These are phyloP conservation scores for Mystacornis crossleyi DNA, from an alignment of 2,113 vertebrate genomes.

Conservation along the genomic window DNA sequence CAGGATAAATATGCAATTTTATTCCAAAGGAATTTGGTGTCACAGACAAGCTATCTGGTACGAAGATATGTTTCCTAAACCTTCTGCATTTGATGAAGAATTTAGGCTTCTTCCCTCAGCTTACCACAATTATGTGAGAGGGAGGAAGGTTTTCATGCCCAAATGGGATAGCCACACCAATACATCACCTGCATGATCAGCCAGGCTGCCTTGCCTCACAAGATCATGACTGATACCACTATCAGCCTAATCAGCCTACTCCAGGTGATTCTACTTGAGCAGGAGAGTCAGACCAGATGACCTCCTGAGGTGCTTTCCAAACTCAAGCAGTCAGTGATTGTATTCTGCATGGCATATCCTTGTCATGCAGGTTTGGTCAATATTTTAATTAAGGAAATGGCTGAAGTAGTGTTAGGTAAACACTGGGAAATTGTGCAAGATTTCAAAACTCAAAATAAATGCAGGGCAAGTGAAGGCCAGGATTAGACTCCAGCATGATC, in stretches of 20 bases:
- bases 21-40: background rate
- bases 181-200: background rate
- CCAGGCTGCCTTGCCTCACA: background rate
- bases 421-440: background rate
- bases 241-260: background rate
- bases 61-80: background rate
- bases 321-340: background rate
- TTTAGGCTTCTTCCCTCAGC: background rate
- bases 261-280: background rate
- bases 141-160: background rate
- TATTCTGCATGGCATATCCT: background rate
- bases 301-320: background rate
- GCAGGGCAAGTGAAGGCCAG: background rate
- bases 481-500: background rate
- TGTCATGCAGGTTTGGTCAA: background rate
- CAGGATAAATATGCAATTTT: background rate
- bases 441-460: background rate
- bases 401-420: background rate
- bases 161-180: background rate
- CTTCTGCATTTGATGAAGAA: background rate
- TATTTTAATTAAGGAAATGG: background rate
- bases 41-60: background rate
- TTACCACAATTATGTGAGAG: background rate
- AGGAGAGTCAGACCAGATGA: background rate
- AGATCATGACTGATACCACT: background rate